phyloP scores from a whole-genome alignment of 2,113 vertebrate species.

The Myxocyprinus asiaticus region DNA sequence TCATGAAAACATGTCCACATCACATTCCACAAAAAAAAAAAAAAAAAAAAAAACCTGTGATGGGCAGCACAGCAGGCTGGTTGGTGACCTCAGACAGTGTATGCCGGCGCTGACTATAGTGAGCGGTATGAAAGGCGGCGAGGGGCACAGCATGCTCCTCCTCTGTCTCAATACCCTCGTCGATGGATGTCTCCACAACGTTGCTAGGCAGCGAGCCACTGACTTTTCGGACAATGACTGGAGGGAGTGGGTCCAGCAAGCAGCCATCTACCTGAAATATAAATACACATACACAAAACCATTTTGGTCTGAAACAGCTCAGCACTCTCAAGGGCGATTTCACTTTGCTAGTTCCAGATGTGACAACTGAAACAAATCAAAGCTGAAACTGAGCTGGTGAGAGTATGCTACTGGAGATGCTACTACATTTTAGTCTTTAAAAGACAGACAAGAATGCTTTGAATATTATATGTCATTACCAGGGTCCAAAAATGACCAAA shows the following conservation, averaged over 20 bases:
- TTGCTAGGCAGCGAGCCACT: conserved; percentile 88
- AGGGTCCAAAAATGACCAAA: too few species aligned
- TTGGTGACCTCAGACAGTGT: conserved; percentile 93
- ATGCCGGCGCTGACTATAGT: conserved; percentile 89
- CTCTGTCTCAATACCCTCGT: conserved; percentile 92
- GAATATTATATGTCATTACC: too few species aligned
- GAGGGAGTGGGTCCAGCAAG: conserved; percentile 88
- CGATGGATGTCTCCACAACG: conserved; percentile 95
- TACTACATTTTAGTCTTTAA: too few species aligned
- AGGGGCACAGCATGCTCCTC: conserved; percentile 82
- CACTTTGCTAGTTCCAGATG: neutral
- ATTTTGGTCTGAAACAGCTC: conserved; percentile 11
- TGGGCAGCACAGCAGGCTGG: conserved; percentile 72
- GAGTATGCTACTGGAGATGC: too few species aligned
- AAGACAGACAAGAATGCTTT: too few species aligned
- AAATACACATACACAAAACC: conserved; percentile 1
- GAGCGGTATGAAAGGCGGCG: conserved; percentile 81
- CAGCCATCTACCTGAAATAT: conserved; percentile 87
- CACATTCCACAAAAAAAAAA: too few species aligned
- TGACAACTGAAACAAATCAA: neutral
- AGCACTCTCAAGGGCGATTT: neutral
- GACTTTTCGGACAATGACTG: conserved; percentile 82
- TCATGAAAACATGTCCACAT: too few species aligned
- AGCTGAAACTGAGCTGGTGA: neutral
- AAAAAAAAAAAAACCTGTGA: conserved; percentile 29